These are phyloP conservation scores for Ecdyonurus torrentis DNA, from an alignment of 2,888 invertebrate genomes.

Conservation along the genomic window DNA sequence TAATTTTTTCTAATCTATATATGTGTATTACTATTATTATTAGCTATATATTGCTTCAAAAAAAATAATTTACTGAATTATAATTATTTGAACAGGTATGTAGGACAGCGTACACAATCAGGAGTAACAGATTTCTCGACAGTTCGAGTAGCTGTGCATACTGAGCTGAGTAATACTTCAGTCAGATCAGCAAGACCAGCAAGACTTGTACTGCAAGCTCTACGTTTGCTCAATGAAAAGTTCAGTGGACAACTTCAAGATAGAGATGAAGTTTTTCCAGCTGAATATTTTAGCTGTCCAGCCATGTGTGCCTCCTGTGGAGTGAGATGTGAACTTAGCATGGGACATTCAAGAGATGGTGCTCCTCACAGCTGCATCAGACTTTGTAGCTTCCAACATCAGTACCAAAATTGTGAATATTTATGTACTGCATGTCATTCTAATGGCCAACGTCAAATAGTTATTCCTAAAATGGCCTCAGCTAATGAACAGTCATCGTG, in stretches of 20 bases:
- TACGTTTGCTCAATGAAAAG: constrained; percentile 53
- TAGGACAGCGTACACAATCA: constrained; percentile 39
- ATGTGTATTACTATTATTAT: too few species aligned
- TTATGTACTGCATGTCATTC: constrained; percentile 44
- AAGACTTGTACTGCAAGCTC: constrained; percentile 44
- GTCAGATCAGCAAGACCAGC: constrained; percentile 51
- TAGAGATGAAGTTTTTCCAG: constrained; percentile 46
- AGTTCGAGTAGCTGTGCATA: constrained; percentile 36
- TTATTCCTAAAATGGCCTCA: constrained; percentile 34
- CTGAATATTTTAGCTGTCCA: constrained; percentile 63
- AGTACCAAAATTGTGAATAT: constrained; percentile 51
- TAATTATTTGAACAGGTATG: constrained; percentile 39
- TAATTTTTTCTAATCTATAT: too few species aligned
- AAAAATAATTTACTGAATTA: not conserved
- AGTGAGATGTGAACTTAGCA: constrained; percentile 41
- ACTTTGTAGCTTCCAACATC: constrained; percentile 44
- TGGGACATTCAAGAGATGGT: constrained; percentile 46
- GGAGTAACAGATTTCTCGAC: constrained; percentile 40
- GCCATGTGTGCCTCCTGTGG: constrained; percentile 52
- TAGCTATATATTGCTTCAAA: not conserved
- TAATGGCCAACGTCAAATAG: constrained; percentile 39
- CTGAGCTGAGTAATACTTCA: constrained; percentile 48
- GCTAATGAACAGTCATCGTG: constrained; percentile 34
- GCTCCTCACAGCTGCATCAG: constrained; percentile 35
- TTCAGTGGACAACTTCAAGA: constrained; percentile 48